Evolutionary conservation across 2,888 invertebrate genomes (phyloP).

Genomic region (Nemotelus nigrinus): DNA sequence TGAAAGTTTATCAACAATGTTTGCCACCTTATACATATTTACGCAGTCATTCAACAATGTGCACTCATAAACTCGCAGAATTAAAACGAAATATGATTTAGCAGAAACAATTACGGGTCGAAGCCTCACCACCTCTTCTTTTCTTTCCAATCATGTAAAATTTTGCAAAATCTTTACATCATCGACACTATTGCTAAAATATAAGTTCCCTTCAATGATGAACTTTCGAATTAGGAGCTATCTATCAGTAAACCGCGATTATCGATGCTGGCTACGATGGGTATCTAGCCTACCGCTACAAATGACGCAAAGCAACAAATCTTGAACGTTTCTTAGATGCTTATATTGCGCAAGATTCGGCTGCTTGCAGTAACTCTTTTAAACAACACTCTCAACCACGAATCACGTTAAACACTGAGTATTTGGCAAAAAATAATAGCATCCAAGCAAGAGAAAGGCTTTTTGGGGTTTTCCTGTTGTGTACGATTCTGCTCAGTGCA

Average conservation of each 20-base stretch:
- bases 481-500: neutral
- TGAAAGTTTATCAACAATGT: too few species aligned
- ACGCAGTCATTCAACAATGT: too few species aligned
- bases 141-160: too few species aligned
- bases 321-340: constrained; percentile 2
- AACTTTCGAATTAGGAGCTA: constrained; percentile 11
- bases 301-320: constrained; percentile 5
- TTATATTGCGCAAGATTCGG: neutral
- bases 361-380: neutral
- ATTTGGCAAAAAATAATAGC: neutral
- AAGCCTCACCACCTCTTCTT: too few species aligned
- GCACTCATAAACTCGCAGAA: too few species aligned
- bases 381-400: neutral
- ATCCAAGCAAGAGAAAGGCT: constrained; percentile 12
- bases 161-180: neutral
- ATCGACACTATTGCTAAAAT: neutral
- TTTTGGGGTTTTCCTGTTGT: neutral
- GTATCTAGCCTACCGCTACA: neutral
- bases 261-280: neutral
- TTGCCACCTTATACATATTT: too few species aligned
- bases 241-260: neutral
- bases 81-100: too few species aligned
- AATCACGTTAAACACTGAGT: neutral
- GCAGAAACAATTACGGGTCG: too few species aligned
- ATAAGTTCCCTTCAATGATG: constrained; percentile 2